Conservation (phyloP, 1,140 invertebrate genomes). For the Drosophila dunni region DNA sequence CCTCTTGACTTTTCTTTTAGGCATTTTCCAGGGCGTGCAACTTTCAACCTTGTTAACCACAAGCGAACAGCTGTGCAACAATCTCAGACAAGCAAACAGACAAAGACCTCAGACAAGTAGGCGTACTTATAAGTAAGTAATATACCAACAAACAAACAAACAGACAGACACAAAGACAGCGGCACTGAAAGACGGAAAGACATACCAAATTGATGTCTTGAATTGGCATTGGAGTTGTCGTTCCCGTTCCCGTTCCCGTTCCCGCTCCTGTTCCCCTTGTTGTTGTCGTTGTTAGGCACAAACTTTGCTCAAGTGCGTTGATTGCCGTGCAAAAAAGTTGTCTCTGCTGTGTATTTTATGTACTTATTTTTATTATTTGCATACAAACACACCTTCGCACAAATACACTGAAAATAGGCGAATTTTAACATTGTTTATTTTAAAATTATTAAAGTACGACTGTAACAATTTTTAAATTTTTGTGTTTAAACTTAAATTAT, state of each 20-base stretch:
- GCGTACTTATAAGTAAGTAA: conserved; percentile 32
- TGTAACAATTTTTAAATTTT: too few species aligned
- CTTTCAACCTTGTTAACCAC: conserved; percentile 48
- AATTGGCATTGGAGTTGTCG: conserved; percentile 45
- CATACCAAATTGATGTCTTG: conserved; percentile 62
- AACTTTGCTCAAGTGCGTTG: conserved; percentile 82
- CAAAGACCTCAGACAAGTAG: conserved; percentile 27
- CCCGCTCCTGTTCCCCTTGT: conserved; percentile 22
- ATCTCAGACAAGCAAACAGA: conserved; percentile 49
- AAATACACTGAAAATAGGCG: conserved; percentile 7
- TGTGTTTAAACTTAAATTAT: too few species aligned
- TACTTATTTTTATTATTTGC: conserved; percentile 76
- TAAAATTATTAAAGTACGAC: too few species aligned
- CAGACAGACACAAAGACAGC: conserved; percentile 6
- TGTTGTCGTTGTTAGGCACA: conserved; percentile 55
- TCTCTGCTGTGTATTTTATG: conserved; percentile 64
- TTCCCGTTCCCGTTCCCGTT: background rate
- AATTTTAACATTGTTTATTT: too few species aligned
- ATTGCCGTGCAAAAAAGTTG: conserved; percentile 79
- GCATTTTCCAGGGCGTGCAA: conserved; percentile 50
- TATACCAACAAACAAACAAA: conserved; percentile 8
- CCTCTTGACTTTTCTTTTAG: conserved; percentile 65
- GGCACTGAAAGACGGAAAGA: conserved; percentile 3
- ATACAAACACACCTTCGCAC: conserved; percentile 33
- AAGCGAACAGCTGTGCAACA: conserved; percentile 66